Evolutionary conservation across 2,113 vertebrate species (phyloP).

Genomic region (Dascyllus trimaculatus): DNA sequence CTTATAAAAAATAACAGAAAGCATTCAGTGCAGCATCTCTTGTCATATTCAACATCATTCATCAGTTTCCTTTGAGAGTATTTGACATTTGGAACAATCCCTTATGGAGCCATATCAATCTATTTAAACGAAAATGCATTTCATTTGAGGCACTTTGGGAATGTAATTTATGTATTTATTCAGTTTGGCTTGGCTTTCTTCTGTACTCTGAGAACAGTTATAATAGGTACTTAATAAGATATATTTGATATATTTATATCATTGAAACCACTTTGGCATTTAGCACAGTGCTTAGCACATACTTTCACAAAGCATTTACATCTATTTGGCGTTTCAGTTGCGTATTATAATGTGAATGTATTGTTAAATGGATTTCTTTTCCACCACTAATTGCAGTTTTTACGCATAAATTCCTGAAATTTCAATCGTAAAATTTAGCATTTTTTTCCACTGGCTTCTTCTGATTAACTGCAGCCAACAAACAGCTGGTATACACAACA

Average conservation of each 20-base stretch:
- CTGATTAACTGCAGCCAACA: neutral
- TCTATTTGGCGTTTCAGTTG: neutral
- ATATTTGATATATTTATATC: neutral
- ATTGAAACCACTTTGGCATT: neutral
- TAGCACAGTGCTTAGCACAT: no score
- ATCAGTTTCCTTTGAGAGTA: neutral
- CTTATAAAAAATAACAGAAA: neutral
- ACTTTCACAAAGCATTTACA: neutral
- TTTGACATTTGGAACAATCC: constrained; percentile 29
- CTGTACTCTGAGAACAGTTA: no score
- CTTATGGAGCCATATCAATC: neutral
- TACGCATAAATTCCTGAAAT: constrained; percentile 1
- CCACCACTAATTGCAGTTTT: neutral
- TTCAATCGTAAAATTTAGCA: neutral
- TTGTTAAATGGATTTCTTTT: no score
- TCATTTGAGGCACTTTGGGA: neutral
- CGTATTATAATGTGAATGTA: neutral
- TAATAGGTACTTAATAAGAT: no score
- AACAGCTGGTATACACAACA: neutral
- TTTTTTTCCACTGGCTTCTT: neutral
- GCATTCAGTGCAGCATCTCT: neutral
- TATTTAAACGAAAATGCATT: neutral
- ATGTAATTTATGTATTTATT: constrained; percentile 7
- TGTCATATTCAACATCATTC: neutral
- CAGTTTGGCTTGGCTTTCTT: neutral